Conservation (phyloP, 2,888 invertebrate species). For the Rhingia rostrata region DNA sequence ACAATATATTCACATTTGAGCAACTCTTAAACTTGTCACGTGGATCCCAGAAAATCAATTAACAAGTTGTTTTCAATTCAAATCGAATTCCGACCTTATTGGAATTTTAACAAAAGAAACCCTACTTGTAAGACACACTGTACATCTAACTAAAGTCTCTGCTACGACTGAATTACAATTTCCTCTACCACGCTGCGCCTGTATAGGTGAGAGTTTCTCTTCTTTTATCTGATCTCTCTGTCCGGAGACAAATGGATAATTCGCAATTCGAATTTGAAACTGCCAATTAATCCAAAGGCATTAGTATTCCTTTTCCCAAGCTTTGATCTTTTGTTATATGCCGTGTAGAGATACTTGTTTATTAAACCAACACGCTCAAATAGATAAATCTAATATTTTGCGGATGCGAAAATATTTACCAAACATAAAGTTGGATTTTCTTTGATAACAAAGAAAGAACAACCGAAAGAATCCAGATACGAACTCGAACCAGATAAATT, state of each 20-base stretch:
- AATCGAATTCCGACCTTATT: no score
- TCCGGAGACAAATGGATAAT: slow-evolving; percentile 10
- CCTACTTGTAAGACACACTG: slow-evolving; percentile 15
- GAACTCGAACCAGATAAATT: not conserved
- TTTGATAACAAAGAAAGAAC: not conserved
- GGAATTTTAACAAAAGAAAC: not conserved
- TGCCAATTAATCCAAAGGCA: slow-evolving; percentile 7
- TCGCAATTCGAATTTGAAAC: not conserved
- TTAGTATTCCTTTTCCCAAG: not conserved
- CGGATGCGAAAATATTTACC: not conserved
- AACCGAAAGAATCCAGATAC: not conserved
- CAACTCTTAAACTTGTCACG: no score
- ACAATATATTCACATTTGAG: no score
- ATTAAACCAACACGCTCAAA: not conserved
- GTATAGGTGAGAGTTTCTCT: not conserved
- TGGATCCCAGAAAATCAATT: no score
- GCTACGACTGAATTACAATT: slow-evolving; percentile 31
- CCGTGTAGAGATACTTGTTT: not conserved
- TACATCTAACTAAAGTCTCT: not conserved
- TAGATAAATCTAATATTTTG: slow-evolving; percentile 16
- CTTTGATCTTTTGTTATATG: slow-evolving; percentile 1
- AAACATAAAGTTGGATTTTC: slow-evolving; percentile 7
- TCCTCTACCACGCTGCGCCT: not conserved
- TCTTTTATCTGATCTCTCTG: not conserved
- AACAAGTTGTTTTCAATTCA: no score